Evolutionary conservation across 2,113 vertebrate genomes (phyloP).

Genomic region (Elephantulus edwardii): DNA sequence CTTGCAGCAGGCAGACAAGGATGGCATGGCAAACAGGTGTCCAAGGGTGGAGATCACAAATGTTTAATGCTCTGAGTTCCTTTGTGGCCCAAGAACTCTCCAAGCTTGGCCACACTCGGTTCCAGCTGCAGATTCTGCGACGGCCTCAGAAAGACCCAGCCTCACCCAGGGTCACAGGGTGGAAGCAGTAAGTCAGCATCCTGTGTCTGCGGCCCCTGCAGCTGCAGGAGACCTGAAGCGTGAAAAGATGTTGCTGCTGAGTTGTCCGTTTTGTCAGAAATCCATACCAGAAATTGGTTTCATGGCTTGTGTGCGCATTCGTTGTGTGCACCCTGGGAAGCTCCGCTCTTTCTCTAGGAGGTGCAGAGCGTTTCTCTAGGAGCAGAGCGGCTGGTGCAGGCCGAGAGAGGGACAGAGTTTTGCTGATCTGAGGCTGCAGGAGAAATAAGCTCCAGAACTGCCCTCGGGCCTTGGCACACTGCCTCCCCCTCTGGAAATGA

Average conservation of each 20-base stretch:
- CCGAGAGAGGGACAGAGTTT: background rate
- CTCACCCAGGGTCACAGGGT: constrained; percentile 40
- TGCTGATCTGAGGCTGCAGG: background rate
- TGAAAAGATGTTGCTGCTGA: background rate
- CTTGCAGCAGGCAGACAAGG: background rate
- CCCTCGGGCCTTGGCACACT: constrained; percentile 73
- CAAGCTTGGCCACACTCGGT: background rate
- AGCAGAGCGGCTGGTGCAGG: background rate
- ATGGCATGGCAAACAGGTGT: background rate
- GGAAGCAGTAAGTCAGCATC: constrained; percentile 57
- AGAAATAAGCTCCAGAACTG: constrained; percentile 41
- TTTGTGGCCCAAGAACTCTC: background rate
- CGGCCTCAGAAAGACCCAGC: constrained; percentile 51
- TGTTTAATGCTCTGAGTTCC: background rate
- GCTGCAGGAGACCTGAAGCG: background rate
- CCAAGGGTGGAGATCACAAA: background rate
- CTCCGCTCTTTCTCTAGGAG: background rate
- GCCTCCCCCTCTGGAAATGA: constrained; percentile 78
- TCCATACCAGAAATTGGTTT: background rate
- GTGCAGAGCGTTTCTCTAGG: background rate
- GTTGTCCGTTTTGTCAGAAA: constrained; percentile 16
- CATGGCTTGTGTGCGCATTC: background rate
- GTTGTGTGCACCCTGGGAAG: background rate
- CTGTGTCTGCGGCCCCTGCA: background rate
- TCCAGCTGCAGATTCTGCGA: constrained; percentile 60